Evolutionary conservation across 2,888 invertebrate genomes (phyloP), one percentile per base, ranked within the genome.

Genomic region (Hedya salicella): DNA sequence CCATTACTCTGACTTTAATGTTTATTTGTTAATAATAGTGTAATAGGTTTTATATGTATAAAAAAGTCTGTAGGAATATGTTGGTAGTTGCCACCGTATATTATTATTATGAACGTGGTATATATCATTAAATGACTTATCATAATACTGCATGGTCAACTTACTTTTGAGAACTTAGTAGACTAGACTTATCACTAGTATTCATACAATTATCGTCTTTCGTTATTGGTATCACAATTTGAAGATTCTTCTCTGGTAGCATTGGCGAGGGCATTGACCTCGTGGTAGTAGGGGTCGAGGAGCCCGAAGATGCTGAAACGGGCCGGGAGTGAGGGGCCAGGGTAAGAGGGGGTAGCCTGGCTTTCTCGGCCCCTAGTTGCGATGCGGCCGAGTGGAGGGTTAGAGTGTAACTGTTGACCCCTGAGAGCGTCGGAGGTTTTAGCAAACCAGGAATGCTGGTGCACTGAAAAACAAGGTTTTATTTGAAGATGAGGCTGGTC

Each of bases 371-470:
- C 16, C 89, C 80, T 62, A 91, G 76, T 60, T 87, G 87, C 2
- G 87, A 81, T 57, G 87, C 84, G 13, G 89, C 88, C 1, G 90
- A 89, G 69, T 92, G 92, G 0, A 93, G 81, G 0, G 93, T 93
- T 59, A 93, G 68, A 0, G 92, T 92, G 70, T 92, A 89, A 74
- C 93, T 94, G 77, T 94, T 94, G 4, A 57, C 19, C n/a, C 57
- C 57, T 30, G 57, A 57, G 57, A 57, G 57, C 1, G 57, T 57
- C 39, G 95, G 95, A 14, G 95, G 95, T 75, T 95, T 95, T 56
- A 96, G 83, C 62, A 95, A 86, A 8, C 95, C 95, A 66, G 95
- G 95, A 76, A 95, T 93, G 74, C 95, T 95, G 74, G 88, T 77
- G 71, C 94, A 94, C 90, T 94, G 85, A 54, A 89, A 89, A 68